These are phyloP conservation scores for Lanius ludovicianus DNA, from an alignment of 2,113 vertebrate genomes.

Conservation along the genomic window DNA sequence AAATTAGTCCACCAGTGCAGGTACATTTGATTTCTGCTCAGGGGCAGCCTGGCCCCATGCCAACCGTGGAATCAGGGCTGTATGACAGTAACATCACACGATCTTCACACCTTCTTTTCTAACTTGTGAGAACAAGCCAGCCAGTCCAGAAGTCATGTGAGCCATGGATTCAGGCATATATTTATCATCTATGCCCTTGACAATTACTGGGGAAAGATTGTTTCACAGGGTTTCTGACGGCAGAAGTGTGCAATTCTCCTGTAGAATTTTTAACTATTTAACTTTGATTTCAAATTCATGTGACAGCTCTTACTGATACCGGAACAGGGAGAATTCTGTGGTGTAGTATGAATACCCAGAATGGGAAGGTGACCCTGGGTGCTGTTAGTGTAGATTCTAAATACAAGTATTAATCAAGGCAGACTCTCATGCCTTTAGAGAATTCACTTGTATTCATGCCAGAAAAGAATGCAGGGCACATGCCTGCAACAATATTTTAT, in stretches of 20 bases:
- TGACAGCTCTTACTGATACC: not conserved
- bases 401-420: not conserved
- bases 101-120: not conserved
- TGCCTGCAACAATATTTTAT: not conserved
- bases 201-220: not conserved
- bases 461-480: not conserved
- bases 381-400: not conserved
- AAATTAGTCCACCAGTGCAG: not conserved
- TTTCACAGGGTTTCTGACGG: not conserved
- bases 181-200: not conserved
- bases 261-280: not conserved
- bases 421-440: not conserved
- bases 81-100: not conserved
- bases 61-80: not conserved
- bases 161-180: not conserved
- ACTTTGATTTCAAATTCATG: not conserved
- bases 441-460: not conserved
- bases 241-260: not conserved
- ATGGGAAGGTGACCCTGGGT: not conserved
- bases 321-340: not conserved
- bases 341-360: not conserved
- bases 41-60: not conserved
- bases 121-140: not conserved
- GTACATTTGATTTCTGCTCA: not conserved
- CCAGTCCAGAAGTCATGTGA: not conserved